These are phyloP conservation scores for Theristicus caerulescens DNA, from an alignment of 2,113 vertebrate species.

Conservation along the genomic window DNA sequence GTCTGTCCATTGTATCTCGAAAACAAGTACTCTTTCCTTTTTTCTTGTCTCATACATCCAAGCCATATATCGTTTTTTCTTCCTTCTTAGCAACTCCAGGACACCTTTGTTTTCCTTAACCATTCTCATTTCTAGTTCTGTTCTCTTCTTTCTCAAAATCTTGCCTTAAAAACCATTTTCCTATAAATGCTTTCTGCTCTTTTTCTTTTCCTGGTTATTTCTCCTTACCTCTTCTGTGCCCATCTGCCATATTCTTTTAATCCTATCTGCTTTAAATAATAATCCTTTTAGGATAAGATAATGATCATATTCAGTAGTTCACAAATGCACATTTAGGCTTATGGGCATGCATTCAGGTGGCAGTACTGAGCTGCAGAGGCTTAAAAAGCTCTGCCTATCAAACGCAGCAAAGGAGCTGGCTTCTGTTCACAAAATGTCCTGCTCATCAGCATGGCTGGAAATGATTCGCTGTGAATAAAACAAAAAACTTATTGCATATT, in stretches of 20 bases:
- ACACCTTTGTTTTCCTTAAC: not conserved
- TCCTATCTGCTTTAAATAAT: not conserved
- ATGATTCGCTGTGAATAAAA: not conserved
- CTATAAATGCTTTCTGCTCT: not conserved
- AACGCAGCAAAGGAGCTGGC: not conserved
- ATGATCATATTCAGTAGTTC: not conserved
- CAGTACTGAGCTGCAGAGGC: not conserved
- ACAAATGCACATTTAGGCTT: not conserved
- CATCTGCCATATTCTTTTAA: not conserved
- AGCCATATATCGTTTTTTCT: fast-evolving
- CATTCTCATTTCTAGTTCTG: not conserved
- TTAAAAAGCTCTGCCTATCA: not conserved
- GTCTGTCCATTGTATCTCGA: not conserved
- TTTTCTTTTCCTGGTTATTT: not conserved
- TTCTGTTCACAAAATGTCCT: not conserved
- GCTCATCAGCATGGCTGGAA: not conserved
- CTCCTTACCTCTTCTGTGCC: not conserved
- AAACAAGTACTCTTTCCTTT: not conserved
- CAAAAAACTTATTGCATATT: not conserved
- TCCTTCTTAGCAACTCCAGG: not conserved
- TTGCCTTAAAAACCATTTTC: not conserved
- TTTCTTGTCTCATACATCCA: not conserved
- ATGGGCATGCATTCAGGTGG: not conserved
- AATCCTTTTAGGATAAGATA: not conserved
- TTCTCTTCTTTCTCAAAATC: not conserved